Evolutionary conservation across 2,797 vertebrate species (phyloP), one percentile per base, ranked within the genome.

Genomic region (Pangasius djambal): DNA sequence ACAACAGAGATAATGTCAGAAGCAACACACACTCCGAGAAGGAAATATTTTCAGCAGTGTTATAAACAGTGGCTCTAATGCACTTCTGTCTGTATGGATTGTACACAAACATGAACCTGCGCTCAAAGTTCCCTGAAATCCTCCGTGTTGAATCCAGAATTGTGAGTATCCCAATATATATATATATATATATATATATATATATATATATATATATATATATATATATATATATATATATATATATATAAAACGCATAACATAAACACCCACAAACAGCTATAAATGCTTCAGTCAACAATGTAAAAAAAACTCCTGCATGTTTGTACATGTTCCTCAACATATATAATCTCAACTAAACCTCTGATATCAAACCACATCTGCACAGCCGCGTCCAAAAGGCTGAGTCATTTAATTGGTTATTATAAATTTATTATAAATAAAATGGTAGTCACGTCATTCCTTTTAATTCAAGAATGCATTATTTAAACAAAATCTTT

Each of bases 1-100:
- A 86, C 72, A 74, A 3, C 18, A 15, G 57, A 7, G 37, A 10
- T 75, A 72, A 87, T 81, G 86, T 70, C 77, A 48, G 78, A 59
- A 87, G 63, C 70, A 86, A 65, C 70, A 77, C 79, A 83, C 55
- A 74, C 37, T 18, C 65, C 2, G 31, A 81, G 61, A 48, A 70
- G 8, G 79, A 88, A 88, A 88, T 88, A 83, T 61, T 70, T 83
- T 31, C 34, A 74, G 67, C 18, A 15, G 28, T 59, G 72, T 81
- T 83, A 79, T 88, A 88, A 88, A 83, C 87, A 88, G 40, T 16
- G 55, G 50, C 87, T 75, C 55, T 75, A 63, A 88, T 83, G 69
- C 55, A 88, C 55, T 83, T 83, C 81, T 83, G 79, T 83, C 69
- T 61, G 44, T 83, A 83, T 61, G 79, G 55, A 83, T 25, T 83